A percentile compares a stretch with the other conserved stretches of the same genome.
Conservation (phyloP, 2,113 vertebrate genomes). For the Gopherus flavomarginatus region DNA sequence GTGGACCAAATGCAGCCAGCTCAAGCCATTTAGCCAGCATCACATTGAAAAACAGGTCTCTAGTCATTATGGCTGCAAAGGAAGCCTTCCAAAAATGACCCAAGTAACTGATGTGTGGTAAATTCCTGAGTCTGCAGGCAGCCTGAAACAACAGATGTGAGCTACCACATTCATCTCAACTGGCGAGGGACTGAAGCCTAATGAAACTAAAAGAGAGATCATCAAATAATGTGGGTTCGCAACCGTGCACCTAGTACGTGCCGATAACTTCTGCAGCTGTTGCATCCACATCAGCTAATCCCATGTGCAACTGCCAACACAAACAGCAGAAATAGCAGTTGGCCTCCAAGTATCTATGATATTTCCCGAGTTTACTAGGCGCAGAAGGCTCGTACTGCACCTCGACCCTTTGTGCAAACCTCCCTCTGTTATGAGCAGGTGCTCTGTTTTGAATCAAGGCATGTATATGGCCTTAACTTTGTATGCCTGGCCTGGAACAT, state of each 20-base stretch:
- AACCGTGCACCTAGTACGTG: not conserved
- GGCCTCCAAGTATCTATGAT: not conserved
- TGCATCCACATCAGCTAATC: not conserved
- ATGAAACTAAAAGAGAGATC: not conserved
- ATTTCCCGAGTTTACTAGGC: rapidly evolving
- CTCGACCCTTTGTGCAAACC: not conserved
- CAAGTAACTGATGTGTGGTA: not conserved
- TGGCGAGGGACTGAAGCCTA: rapidly evolving
- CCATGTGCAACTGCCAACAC: not conserved
- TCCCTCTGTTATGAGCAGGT: not conserved
- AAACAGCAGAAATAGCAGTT: not conserved
- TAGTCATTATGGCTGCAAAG: not conserved
- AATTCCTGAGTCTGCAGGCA: not conserved
- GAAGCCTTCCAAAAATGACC: not conserved
- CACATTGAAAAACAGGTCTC: not conserved
- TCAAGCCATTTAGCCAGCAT: not conserved
- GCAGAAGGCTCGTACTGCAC: rapidly evolving
- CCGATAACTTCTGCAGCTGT: not conserved
- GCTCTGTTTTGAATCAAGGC: not conserved
- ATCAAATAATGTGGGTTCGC: not conserved
- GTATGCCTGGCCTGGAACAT: not conserved
- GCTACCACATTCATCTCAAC: not conserved
- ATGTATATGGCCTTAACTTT: rapidly evolving
- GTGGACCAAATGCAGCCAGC: not conserved
- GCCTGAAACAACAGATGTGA: not conserved